Percentiles rank a stretch among this genome's conserved stretches.
Conservation (phyloP, 1,140 invertebrate genomes). For the Drosophila dunni region DNA sequence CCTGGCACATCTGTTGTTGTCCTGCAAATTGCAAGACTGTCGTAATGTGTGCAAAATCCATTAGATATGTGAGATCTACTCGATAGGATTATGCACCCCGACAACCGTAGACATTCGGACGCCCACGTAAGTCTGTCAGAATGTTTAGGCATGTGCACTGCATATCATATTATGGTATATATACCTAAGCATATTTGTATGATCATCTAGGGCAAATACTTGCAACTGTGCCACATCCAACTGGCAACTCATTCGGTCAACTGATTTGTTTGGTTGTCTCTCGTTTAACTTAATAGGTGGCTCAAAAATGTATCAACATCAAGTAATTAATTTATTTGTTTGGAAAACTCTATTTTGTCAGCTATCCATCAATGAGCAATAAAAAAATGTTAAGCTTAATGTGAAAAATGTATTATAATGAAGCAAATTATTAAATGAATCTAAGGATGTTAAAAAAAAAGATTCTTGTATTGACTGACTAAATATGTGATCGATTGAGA, state of each 20-base stretch:
- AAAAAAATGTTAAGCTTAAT: too few relatives aligned
- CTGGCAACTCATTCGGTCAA: conserved; percentile 13
- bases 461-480: too few relatives aligned
- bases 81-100: conserved; percentile 64
- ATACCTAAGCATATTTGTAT: background rate
- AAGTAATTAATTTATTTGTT: too few relatives aligned
- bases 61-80: conserved; percentile 74
- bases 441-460: too few relatives aligned
- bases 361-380: too few relatives aligned
- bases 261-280: background rate
- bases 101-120: conserved; percentile 16
- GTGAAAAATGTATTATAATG: too few relatives aligned
- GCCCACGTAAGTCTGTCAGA: background rate
- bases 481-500: too few relatives aligned
- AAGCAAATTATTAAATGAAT: too few relatives aligned
- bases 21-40: conserved; percentile 43
- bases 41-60: conserved; percentile 77
- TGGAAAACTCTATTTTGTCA: too few relatives aligned
- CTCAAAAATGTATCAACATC: background rate
- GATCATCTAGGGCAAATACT: background rate
- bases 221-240: conserved; percentile 17
- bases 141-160: conserved; percentile 19
- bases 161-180: too few relatives aligned
- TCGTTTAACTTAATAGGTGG: background rate
- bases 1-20: conserved; percentile 48